Evolutionary conservation across 2,797 vertebrate genomes (phyloP).

Genomic region (Syngnathus acus): DNA sequence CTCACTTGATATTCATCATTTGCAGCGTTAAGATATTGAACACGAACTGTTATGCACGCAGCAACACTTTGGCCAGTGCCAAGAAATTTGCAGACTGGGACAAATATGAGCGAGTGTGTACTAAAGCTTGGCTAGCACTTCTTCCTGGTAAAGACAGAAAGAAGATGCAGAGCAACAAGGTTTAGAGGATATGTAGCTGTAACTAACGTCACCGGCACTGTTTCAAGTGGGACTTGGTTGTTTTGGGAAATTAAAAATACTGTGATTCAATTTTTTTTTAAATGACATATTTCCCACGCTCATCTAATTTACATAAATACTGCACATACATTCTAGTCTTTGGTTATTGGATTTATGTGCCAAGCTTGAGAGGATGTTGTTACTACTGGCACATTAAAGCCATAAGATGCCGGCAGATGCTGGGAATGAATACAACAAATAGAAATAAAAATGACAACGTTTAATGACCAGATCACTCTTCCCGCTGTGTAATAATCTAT

Average conservation of each 20-base stretch:
- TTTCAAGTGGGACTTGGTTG: not conserved
- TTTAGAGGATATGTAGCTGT: slow-evolving; percentile 21
- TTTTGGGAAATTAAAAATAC: slow-evolving; percentile 9
- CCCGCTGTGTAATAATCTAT: slow-evolving; percentile 1
- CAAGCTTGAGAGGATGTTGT: not conserved
- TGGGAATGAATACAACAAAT: not conserved
- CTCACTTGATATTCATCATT: slow-evolving; percentile 71
- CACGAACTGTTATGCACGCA: slow-evolving; percentile 70
- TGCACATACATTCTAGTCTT: not conserved
- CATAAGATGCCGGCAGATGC: not conserved
- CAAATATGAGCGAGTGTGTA: slow-evolving; percentile 21
- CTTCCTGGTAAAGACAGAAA: slow-evolving; percentile 25
- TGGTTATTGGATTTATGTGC: not conserved
- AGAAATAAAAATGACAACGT: not conserved
- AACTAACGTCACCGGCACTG: slow-evolving; percentile 31
- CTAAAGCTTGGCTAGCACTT: slow-evolving; percentile 32
- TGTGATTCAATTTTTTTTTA: not conserved
- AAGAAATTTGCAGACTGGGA: slow-evolving; percentile 63
- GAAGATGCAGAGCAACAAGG: slow-evolving; percentile 3
- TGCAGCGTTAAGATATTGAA: slow-evolving; percentile 67
- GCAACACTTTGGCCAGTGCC: slow-evolving; percentile 72
- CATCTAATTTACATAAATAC: not conserved
- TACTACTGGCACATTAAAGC: not conserved
- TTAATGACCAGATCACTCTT: not conserved
- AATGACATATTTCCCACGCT: too few relatives aligned